Base-by-base conservation (phyloP, 1,140 invertebrate species). In the Drosophila erecta region DNA sequence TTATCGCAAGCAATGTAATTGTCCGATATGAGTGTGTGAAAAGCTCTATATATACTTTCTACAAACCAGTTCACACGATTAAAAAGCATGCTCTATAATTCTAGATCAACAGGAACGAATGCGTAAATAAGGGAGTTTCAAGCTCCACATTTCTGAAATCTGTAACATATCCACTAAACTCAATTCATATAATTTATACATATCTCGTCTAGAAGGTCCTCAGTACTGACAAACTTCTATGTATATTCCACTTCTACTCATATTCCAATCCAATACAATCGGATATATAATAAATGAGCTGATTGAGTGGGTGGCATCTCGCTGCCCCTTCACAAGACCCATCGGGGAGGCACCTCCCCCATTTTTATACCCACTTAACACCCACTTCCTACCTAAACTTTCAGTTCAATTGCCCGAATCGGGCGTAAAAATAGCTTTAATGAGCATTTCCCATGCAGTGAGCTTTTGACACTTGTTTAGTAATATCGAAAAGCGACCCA, bases 351-450 rank as follows among this genome's bases (percentile, higher is more conserved):
- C 24, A 35, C 58, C 50, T 37, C 17, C 4, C 27, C 14, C 24
- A 12, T 4, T 14, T 40, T 30, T 27, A 47, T 41, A 44, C 10
- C 15, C 37, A 56, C 65, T 37, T 57, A 22, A 22, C 58, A 27
- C 17, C 43, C 12, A 24, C 30, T 46, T 61, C 22, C n/a, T 38
- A 40, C 24, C 53, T 12, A 46, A 38, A 43, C 8, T 33, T 24
- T 38, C 33, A 70, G 54, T 74, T 87, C 74, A 86, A 85, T 85
- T 86, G 70, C 60, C 83, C 57, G 83, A 87, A 87, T 86, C 81
- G 79, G 74, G 78, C 78, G 81, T 86, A 86, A 81, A 86, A 86
- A 86, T 87, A 86, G 62, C 79, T 87, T 64, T 81, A 78, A 86
- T 78, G 71, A 81, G 73, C 73, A 40, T 56, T 81, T 69, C 51